Evolutionary conservation across 1,140 invertebrate genomes (phyloP).

Genomic region (Arctopsyche grandis): DNA sequence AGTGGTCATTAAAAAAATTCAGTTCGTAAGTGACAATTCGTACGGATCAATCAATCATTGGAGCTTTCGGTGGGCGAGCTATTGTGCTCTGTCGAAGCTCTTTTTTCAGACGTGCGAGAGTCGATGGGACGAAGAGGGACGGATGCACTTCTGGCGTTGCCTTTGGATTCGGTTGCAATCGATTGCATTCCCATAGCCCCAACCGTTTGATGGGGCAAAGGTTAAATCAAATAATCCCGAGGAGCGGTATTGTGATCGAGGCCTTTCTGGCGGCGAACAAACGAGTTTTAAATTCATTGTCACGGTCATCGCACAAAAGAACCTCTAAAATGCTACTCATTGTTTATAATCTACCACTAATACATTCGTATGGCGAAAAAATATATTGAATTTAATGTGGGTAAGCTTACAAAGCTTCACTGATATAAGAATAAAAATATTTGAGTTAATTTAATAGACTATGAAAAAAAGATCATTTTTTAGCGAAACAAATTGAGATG

Average conservation of each 20-base stretch:
- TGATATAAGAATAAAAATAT: no score
- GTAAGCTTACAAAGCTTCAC: no score
- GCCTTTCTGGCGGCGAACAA: constrained; percentile 44
- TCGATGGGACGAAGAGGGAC: constrained; percentile 5
- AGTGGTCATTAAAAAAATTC: constrained; percentile 41
- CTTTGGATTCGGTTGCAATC: constrained; percentile 18
- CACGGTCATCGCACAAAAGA: constrained; percentile 7
- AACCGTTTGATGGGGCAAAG: constrained; percentile 40
- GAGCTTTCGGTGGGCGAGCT: constrained; percentile 15
- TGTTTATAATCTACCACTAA: constrained; percentile 34
- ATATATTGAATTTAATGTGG: no score
- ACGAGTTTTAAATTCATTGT: constrained; percentile 48
- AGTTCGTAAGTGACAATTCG: constrained; percentile 48
- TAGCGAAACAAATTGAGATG: no score
- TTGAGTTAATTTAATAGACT: no score
- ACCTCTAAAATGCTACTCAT: not conserved
- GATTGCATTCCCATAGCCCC: constrained; percentile 46
- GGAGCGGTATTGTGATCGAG: constrained; percentile 41
- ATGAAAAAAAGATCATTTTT: no score
- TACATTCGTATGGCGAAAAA: no score
- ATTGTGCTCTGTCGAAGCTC: constrained; percentile 8
- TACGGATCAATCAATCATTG: constrained; percentile 53
- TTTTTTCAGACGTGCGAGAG: not conserved
- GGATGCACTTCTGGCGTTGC: not conserved
- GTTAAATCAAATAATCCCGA: constrained; percentile 54